These are phyloP conservation scores for Rhagoletis pomonella DNA, from an alignment of 1,140 invertebrate genomes.

Conservation along the genomic window DNA sequence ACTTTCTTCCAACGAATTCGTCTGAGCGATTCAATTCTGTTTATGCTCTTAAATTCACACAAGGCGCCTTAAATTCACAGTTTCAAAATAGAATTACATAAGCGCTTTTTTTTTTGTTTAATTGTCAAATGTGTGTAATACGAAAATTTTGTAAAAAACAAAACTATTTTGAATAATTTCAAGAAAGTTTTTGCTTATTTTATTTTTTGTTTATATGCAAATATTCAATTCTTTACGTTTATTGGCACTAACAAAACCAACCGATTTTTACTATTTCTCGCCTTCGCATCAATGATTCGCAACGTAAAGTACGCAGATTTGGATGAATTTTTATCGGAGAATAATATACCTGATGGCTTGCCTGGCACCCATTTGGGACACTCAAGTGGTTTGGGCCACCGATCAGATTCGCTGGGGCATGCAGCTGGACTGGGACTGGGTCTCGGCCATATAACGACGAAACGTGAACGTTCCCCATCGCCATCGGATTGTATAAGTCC, in stretches of 20 bases:
- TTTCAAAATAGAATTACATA: not conserved
- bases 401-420: constrained; percentile 75
- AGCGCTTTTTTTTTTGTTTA: not conserved
- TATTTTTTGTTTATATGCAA: not conserved
- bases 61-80: not conserved
- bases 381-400: constrained; percentile 72
- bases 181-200: not conserved
- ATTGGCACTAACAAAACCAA: not conserved
- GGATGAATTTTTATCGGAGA: constrained; percentile 96
- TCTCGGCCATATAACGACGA: constrained; percentile 78
- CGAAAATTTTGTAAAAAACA: not conserved
- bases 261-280: constrained; percentile 20
- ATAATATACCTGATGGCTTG: constrained; percentile 88
- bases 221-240: constrained; percentile 1
- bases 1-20: no score
- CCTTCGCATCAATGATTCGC: constrained; percentile 2
- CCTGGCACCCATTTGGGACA: constrained; percentile 78
- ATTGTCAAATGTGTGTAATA: not conserved
- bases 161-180: not conserved
- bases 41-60: no score
- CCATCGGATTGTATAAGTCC: constrained; percentile 90
- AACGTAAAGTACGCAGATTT: constrained; percentile 88
- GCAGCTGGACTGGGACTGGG: constrained; percentile 77
- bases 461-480: constrained; percentile 87
- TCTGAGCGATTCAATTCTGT: no score